phyloP scores from a whole-genome alignment of 1,140 invertebrate species.

The Orchestia grillus region DNA sequence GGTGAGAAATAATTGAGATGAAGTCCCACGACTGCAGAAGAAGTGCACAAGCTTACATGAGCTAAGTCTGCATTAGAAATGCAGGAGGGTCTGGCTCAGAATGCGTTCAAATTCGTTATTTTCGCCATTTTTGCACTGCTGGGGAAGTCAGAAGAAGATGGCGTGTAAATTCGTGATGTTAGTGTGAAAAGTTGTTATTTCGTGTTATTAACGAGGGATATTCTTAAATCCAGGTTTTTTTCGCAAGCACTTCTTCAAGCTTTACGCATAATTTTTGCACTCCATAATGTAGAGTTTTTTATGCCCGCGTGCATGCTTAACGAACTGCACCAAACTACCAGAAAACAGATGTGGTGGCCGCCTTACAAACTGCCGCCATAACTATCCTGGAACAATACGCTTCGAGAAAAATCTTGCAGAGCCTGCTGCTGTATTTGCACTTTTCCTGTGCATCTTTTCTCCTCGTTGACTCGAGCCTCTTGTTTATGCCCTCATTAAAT shows the following conservation, averaged over 20 bases:
- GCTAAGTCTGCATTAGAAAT: not conserved
- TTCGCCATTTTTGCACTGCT: not conserved
- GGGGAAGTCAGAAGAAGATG: not conserved
- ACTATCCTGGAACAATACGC: constrained; percentile 55
- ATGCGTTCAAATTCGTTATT: not conserved
- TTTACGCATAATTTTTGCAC: constrained; percentile 38
- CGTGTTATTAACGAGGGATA: not conserved
- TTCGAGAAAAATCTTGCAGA: constrained; percentile 53
- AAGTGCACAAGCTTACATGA: not conserved
- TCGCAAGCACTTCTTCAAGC: not conserved
- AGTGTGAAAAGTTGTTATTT: not conserved
- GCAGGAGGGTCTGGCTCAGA: not conserved
- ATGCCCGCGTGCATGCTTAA: constrained; percentile 44
- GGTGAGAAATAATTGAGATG: not conserved
- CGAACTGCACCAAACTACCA: constrained; percentile 52
- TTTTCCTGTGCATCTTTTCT: constrained; percentile 55
- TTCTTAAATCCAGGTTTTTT: constrained; percentile 12
- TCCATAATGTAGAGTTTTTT: constrained; percentile 41
- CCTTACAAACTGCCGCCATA: constrained; percentile 54
- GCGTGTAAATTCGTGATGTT: not conserved
- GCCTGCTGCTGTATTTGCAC: constrained; percentile 55
- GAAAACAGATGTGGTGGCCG: constrained; percentile 55
- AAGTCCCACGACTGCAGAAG: not conserved
- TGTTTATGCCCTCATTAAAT: constrained; percentile 56
- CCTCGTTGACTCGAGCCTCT: constrained; percentile 48